A percentile compares a stretch with the other conserved stretches of the same genome.
Evolutionary conservation across 1,140 invertebrate genomes (phyloP).

Genomic region (Tetraneura akinire): DNA sequence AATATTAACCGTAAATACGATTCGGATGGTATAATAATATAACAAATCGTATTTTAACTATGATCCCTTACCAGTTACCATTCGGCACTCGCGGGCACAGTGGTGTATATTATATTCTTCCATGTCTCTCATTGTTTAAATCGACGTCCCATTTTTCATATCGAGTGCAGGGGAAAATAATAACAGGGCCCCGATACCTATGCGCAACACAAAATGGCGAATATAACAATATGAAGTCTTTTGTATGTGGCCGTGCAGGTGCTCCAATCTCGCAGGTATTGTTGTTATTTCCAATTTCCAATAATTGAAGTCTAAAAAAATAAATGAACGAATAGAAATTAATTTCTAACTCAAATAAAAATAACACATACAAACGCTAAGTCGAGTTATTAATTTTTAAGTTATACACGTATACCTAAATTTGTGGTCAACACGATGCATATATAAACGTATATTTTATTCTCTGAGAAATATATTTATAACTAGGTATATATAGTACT

Average conservation of each 20-base stretch:
- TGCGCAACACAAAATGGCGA: conserved; percentile 50
- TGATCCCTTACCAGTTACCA: conserved; percentile 20
- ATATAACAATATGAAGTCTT: conserved; percentile 50
- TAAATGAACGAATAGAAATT: neutral
- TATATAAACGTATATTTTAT: too few species aligned
- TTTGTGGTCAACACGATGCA: too few species aligned
- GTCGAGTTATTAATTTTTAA: too few species aligned
- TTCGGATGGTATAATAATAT: conserved; percentile 41
- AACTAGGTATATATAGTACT: too few species aligned
- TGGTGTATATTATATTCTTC: conserved; percentile 39
- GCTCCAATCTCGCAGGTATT: conserved; percentile 11
- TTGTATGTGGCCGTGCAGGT: conserved; percentile 41
- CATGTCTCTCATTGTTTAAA: conserved; percentile 28
- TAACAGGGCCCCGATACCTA: neutral
- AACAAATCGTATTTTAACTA: conserved; percentile 49
- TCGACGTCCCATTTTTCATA: conserved; percentile 39
- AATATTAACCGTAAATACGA: conserved; percentile 50
- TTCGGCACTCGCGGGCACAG: too few species aligned
- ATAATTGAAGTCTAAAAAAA: conserved; percentile 16
- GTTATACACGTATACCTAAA: too few species aligned
- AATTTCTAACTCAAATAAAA: neutral
- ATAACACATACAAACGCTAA: too few species aligned
- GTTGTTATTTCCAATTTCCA: conserved; percentile 31
- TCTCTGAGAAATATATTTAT: too few species aligned
- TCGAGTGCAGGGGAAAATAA: conserved; percentile 44